Evolutionary conservation across 2,888 invertebrate species (phyloP), one percentile per base, ranked within the genome.

Genomic region (Drosophila macrospina): DNA sequence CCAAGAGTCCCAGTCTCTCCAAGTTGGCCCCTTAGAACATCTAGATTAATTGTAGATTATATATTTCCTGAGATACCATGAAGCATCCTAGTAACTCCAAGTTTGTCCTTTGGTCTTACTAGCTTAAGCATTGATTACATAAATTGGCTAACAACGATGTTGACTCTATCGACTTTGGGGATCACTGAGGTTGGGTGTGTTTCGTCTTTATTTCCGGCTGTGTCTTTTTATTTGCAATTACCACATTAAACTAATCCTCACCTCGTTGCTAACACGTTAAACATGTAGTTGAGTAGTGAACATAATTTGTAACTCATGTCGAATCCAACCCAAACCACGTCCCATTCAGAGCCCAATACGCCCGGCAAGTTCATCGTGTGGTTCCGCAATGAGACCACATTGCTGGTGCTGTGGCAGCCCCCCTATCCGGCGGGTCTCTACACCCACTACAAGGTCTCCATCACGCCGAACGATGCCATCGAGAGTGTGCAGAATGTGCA

Each of bases 301-400:
- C 56, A 61, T 70, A 6, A 24, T 54, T 20, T 66, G 36, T 61
- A 75, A 74, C 65, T 54, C 48, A 54, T 61, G 11, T 48, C 39
- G 41, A 52, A 52, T 61, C 62, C 55, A 39, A 54, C 66, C 65
- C 57, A 59, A 65, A 64, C 41, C 37, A 42, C 11, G 32, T 42
- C 15, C 54, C 41, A 55, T 28, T 69, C 93, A 97, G 97, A 97
- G 92, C 98, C 98, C 15, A 98, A 98, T 92, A 97, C 98, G 62
- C 98, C 98, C 39, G 98, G 98, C 72, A 97, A 98, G 93, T 98
- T 98, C 93, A 98, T 98, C 90, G 98, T 98, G 65, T 98, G 98
- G 98, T 98, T 98, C 93, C 94, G 98, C 74, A 98, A 98, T 92
- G 98, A 98, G 94, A 98, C 98, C 15, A 98, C 98, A 42, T 94